Conservation (phyloP, 2,797 vertebrate genomes). For the Coendou prehensilis region DNA sequence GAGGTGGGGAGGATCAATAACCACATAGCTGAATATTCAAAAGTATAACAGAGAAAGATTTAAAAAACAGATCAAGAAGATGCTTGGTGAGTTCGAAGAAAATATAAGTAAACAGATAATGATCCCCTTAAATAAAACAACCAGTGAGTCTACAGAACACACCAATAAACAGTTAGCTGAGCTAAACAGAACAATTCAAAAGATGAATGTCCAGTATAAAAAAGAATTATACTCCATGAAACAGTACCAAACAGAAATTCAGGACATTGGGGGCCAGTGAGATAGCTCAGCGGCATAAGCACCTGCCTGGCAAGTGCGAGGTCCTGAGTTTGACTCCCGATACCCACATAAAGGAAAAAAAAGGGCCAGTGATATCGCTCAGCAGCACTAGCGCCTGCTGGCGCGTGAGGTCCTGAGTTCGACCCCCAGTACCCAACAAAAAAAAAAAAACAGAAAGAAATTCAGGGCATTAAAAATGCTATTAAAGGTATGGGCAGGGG, state of each 20-base stretch:
- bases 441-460: too few relatives aligned
- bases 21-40: not conserved
- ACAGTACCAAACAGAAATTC: not conserved
- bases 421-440: too few relatives aligned
- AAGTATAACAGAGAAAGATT: not conserved
- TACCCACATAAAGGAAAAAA: too few relatives aligned
- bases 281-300: too few relatives aligned
- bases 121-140: not conserved
- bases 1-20: not conserved
- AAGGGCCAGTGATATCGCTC: not conserved
- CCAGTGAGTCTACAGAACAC: not conserved
- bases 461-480: not conserved
- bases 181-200: not conserved
- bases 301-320: too few relatives aligned
- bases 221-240: not conserved
- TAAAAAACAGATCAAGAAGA: not conserved
- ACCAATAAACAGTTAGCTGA: not conserved
- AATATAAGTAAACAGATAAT: not conserved
- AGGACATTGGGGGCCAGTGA: not conserved
- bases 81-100: not conserved
- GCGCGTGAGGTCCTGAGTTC: too few relatives aligned
- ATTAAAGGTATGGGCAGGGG: not conserved
- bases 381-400: too few relatives aligned
- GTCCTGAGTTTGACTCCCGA: too few relatives aligned
- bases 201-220: not conserved